Conservation (phyloP, 2,888 invertebrate genomes). For the Conus canariensis region DNA sequence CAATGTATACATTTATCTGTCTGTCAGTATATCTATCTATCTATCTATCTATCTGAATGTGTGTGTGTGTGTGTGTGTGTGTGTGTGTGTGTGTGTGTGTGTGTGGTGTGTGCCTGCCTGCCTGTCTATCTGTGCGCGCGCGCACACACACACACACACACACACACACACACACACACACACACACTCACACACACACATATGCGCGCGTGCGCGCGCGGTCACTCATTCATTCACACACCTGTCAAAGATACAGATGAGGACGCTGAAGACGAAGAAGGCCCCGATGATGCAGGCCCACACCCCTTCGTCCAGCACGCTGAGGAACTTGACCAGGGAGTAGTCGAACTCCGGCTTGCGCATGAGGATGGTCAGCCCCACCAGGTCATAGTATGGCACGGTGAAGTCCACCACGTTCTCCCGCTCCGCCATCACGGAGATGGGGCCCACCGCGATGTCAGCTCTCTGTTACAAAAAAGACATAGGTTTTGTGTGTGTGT, state of each 20-base stretch:
- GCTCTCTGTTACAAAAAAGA: constrained; percentile 84
- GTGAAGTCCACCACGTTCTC: constrained; percentile 95
- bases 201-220: not conserved
- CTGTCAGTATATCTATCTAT: too few relatives aligned
- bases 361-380: constrained; percentile 98
- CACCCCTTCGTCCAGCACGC: constrained; percentile 96
- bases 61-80: too few relatives aligned
- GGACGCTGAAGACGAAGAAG: constrained; percentile 81
- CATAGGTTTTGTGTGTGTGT: too few relatives aligned
- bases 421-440: constrained; percentile 98
- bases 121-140: too few relatives aligned
- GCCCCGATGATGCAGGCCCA: constrained; percentile 91
- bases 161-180: constrained; percentile 1
- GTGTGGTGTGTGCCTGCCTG: too few relatives aligned
- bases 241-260: constrained; percentile 98
- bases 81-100: too few relatives aligned
- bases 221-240: not conserved
- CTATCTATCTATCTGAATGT: too few relatives aligned
- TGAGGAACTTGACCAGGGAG: constrained; percentile 96
- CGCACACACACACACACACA: not conserved
- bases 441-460: constrained; percentile 94
- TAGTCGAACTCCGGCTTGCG: constrained; percentile 92
- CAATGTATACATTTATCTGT: too few relatives aligned
- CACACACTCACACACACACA: not conserved
- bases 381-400: constrained; percentile 98